Evolutionary conservation across 2,888 invertebrate species (phyloP), one percentile per base, ranked within the genome.

Genomic region (Heteropelma amictum): DNA sequence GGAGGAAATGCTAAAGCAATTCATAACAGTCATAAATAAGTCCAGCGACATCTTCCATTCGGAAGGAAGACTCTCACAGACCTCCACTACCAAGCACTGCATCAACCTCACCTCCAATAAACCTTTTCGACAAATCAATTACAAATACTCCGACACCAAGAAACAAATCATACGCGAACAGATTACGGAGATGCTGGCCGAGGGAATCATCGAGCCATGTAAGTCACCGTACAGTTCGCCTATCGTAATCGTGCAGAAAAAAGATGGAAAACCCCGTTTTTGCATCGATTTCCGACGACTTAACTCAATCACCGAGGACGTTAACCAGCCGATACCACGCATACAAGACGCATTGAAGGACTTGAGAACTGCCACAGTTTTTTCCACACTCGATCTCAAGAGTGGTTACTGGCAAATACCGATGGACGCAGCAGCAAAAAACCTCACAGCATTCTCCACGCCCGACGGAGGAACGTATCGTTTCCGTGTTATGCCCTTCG

Each of bases 351-450:
- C 81, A 5, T 49, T 82, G 0, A 68, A 76, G n/a, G 78, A 76
- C 12, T 60, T 83, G 0, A 80, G 82, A 0, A 53, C 33, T 7
- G 82, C 82, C 5, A 60, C 49, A 19, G 70, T 82, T 5, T 83
- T 83, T 28, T 69, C 80, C n/a, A 80, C 79, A 17, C 54, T 85
- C 5, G 83, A 85, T 30, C 61, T 82, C 4, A 75, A 76, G 21
- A 72, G 78, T 42, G 82, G 83, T 12, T 85, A 81, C 51, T 84
- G 83, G 82, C 83, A 83, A 56, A 53, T 84, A 7, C 56, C 40
- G 0, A 42, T 58, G 40, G 40, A 23, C 1, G 17, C 56, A 0
- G 54, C 19, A 19, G 6, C 54, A 3, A 54, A 54, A 21, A 10
- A 10, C 10, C 1, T 21, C 1, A 54, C 54, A 2, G 54, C 54